phyloP scores from a whole-genome alignment of 2,888 invertebrate genomes.

The Amaurobius ferox region DNA sequence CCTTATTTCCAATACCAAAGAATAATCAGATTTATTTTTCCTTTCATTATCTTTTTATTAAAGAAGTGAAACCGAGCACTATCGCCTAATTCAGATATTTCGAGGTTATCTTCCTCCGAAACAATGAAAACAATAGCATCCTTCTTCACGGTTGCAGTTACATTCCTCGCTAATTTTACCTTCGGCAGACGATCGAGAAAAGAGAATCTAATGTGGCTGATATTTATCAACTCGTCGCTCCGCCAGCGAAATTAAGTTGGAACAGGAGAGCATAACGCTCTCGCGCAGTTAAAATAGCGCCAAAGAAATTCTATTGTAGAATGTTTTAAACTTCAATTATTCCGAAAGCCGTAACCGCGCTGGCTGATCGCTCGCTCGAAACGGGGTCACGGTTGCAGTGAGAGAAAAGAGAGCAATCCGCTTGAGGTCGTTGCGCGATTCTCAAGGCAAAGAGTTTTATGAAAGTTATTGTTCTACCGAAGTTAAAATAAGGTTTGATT shows the following conservation, averaged over 20 bases:
- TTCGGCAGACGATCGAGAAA: constrained; percentile 42
- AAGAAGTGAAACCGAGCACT: neutral
- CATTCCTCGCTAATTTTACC: constrained; percentile 52
- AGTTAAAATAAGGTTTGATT: constrained; percentile 58
- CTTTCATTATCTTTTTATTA: too few species aligned
- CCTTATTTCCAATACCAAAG: too few species aligned
- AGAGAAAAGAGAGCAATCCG: constrained; percentile 43
- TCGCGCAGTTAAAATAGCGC: constrained; percentile 32
- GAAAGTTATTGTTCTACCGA: constrained; percentile 47
- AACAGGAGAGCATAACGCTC: constrained; percentile 2
- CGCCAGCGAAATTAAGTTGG: constrained; percentile 35
- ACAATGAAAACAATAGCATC: constrained; percentile 21
- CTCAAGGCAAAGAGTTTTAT: constrained; percentile 59
- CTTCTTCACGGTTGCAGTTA: constrained; percentile 46
- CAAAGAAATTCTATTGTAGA: constrained; percentile 53
- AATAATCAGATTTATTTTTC: too few species aligned
- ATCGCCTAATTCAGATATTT: constrained; percentile 33
- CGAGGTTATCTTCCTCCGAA: constrained; percentile 27
- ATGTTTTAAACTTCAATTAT: constrained; percentile 68
- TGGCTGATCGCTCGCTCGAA: constrained; percentile 60
- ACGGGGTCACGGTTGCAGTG: constrained; percentile 64
- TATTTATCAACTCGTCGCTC: constrained; percentile 19
- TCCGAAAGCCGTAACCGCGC: constrained; percentile 47
- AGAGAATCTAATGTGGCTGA: neutral
- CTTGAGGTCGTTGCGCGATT: constrained; percentile 63